phyloP scores from a whole-genome alignment of 1,140 invertebrate genomes.

The Drosophila novamexicana region DNA sequence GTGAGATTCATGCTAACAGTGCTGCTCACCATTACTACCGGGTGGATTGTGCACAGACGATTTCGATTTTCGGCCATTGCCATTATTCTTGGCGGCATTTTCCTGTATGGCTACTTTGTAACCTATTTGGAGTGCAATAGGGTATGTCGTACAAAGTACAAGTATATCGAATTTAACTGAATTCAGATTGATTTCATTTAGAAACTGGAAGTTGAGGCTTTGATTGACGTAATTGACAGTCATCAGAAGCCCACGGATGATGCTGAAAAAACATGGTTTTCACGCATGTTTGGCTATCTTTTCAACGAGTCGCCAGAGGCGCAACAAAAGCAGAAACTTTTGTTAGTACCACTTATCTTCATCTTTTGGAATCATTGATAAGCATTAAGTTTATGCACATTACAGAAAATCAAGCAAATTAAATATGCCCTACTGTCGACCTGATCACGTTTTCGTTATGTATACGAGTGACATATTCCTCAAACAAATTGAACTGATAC shows the following conservation, averaged over 20 bases:
- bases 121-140: slow-evolving; percentile 79
- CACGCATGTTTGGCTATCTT: slow-evolving; percentile 21
- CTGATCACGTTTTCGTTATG: slow-evolving; percentile 70
- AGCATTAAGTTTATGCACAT: background rate
- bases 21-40: slow-evolving; percentile 23
- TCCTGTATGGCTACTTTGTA: slow-evolving; percentile 65
- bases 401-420: slow-evolving; percentile 65
- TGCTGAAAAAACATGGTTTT: slow-evolving; percentile 22
- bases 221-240: slow-evolving; percentile 63
- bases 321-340: slow-evolving; percentile 46
- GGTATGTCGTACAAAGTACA: slow-evolving; percentile 35
- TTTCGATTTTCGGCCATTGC: slow-evolving; percentile 39
- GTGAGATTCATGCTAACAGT: slow-evolving; percentile 60
- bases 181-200: slow-evolving; percentile 16
- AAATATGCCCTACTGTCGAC: slow-evolving; percentile 55
- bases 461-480: slow-evolving; percentile 69
- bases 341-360: slow-evolving; percentile 19
- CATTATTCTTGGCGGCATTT: slow-evolving; percentile 45
- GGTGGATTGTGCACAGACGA: slow-evolving; percentile 52
- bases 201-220: slow-evolving; percentile 67
- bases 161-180: background rate
- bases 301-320: background rate
- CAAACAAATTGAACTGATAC: slow-evolving; percentile 58
- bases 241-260: slow-evolving; percentile 17
- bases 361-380: background rate